Conservation (phyloP, 2,888 invertebrate species). For the Calliopum simillimum region DNA sequence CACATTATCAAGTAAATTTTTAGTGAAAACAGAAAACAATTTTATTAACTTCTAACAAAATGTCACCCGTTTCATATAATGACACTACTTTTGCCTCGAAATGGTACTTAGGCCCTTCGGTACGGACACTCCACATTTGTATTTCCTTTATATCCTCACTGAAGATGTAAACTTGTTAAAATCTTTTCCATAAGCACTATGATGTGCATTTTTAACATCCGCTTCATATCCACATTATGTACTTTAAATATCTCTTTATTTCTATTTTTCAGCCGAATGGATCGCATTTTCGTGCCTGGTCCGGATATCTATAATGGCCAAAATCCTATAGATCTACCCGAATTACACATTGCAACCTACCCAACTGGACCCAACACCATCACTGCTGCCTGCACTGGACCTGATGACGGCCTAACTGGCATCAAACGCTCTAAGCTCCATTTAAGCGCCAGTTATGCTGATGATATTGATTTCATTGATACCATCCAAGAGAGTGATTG, state of each 20-base stretch:
- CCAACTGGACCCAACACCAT: conserved; percentile 71
- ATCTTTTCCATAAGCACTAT: too few species aligned
- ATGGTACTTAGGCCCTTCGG: too few species aligned
- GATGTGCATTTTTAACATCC: too few species aligned
- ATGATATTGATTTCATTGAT: conserved; percentile 80
- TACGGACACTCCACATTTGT: too few species aligned
- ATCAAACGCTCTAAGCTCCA: conserved; percentile 77
- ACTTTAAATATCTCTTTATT: neutral
- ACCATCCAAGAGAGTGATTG: conserved; percentile 67
- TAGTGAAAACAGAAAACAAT: too few species aligned
- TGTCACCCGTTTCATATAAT: too few species aligned
- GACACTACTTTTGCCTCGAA: too few species aligned
- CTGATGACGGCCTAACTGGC: conserved; percentile 82
- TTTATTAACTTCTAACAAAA: too few species aligned
- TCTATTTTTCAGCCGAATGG: conserved; percentile 58
- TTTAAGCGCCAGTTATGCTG: conserved; percentile 73
- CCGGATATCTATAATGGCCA: conserved; percentile 75
- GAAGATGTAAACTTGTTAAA: too few species aligned
- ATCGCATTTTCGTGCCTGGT: conserved; percentile 59
- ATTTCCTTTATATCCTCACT: too few species aligned
- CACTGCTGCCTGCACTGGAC: conserved; percentile 83
- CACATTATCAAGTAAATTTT: too few species aligned
- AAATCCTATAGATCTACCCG: conserved; percentile 79
- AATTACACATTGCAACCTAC: conserved; percentile 70
- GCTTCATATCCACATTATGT: too few species aligned